Evolutionary conservation across 2,888 invertebrate species (phyloP), one percentile per base, ranked within the genome.

Genomic region (Eubasilissa splendida): DNA sequence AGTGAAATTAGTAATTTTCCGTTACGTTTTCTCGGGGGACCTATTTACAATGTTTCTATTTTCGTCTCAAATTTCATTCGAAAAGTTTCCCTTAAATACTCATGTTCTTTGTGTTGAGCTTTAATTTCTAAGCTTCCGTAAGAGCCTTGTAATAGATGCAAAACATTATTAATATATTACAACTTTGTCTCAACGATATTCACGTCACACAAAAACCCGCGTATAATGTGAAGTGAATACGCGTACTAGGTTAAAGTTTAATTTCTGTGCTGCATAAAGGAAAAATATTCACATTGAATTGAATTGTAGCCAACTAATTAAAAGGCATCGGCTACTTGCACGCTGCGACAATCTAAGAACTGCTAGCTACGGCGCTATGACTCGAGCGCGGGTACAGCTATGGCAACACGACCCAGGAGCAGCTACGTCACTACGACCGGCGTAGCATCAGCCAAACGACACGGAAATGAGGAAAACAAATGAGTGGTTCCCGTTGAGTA

Each of bases 391-490:
- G 8, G 0, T 60, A 63, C 31, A 33, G 33, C 42, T 4, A 42
- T 7, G 42, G 42, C 58, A 10, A 11, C n/a, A 58, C 58, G 58
- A 58, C 58, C 58, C 58, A 58, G 12, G 42, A 42, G 58, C n/a
- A n/a, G 56, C 77, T 65, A 70, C 77, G 77, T 22, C 59, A 58
- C 56, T 77, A 77, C 63, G 75, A 52, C 68, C 76, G 68, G 68
- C 31, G 79, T 73, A 73, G 75, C 66, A 70, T 79, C 79, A 81
- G 58, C 83, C 78, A 78, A 82, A 82, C 82, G 82, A 81, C 82
- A 82, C 80, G 82, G 82, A 82, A 83, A 82, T 82, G 83, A 82
- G 82, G 78, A 75, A 82, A 82, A 83, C 83, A 83, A 83, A 83
- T 83, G 83, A 80, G 83, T 79, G 83, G 82, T 83, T 82, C 80